Evolutionary conservation across 2,888 invertebrate genomes (phyloP).

Genomic region (Mycogona germanica): DNA sequence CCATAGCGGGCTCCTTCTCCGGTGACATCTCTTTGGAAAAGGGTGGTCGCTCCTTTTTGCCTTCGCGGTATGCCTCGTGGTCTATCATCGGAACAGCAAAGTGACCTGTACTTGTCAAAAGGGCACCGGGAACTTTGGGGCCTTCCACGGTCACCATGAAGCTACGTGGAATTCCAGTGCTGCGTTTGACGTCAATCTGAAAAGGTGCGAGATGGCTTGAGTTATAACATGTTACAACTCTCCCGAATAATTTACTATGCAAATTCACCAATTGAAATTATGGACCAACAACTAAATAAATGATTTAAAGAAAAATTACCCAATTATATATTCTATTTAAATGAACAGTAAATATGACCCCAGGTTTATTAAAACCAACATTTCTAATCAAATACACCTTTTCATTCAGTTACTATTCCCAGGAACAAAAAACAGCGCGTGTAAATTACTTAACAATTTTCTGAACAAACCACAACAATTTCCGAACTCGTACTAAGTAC

Average conservation of each 20-base stretch:
- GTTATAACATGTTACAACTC: slow-evolving; percentile 9
- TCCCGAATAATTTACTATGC: slow-evolving; percentile 8
- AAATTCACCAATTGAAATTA: too few species aligned
- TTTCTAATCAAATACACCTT: too few species aligned
- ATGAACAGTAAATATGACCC: too few species aligned
- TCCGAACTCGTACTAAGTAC: too few species aligned
- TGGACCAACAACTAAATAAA: slow-evolving; percentile 9
- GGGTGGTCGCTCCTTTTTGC: slow-evolving; percentile 53
- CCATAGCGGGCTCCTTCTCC: slow-evolving; percentile 30
- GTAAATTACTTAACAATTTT: too few species aligned
- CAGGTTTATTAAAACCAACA: too few species aligned
- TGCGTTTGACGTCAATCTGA: slow-evolving; percentile 65
- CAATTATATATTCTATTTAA: too few species aligned
- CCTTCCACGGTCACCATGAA: slow-evolving; percentile 91
- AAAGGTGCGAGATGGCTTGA: slow-evolving; percentile 37
- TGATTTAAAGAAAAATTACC: slow-evolving; percentile 1
- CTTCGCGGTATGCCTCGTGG: slow-evolving; percentile 68
- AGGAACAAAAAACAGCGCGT: too few species aligned
- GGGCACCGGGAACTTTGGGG: slow-evolving; percentile 75
- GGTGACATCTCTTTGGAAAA: slow-evolving; percentile 44
- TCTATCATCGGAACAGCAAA: slow-evolving; percentile 82
- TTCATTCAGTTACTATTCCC: too few species aligned
- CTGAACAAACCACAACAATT: too few species aligned
- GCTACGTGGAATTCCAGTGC: slow-evolving; percentile 94
- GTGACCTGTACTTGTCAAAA: slow-evolving; percentile 76